Evolutionary conservation across 2,113 vertebrate genomes (phyloP).

Genomic region (Perca flavescens): DNA sequence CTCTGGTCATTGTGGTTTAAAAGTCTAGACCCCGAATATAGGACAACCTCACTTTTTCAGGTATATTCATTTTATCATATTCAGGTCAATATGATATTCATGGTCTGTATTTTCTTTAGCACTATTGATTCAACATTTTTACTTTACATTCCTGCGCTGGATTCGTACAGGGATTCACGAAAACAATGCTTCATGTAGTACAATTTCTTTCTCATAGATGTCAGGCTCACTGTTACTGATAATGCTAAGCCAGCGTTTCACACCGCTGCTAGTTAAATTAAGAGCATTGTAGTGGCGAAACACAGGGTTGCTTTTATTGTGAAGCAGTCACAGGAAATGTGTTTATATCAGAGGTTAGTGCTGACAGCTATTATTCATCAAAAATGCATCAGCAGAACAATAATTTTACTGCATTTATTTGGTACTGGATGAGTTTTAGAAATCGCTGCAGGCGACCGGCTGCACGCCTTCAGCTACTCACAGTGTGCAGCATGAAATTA

Average conservation of each 20-base stretch:
- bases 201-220: background rate
- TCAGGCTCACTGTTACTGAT: background rate
- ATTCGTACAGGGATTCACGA: background rate
- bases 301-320: background rate
- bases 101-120: background rate
- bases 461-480: background rate
- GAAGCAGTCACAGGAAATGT: background rate
- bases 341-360: background rate
- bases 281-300: background rate
- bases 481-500: background rate
- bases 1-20: too few relatives aligned
- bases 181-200: background rate
- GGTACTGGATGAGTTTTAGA: too few relatives aligned
- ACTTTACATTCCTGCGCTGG: background rate
- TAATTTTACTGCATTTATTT: too few relatives aligned
- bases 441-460: background rate
- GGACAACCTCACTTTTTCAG: too few relatives aligned
- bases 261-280: background rate
- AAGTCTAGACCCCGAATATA: too few relatives aligned
- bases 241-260: background rate
- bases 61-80: too few relatives aligned
- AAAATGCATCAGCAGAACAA: too few relatives aligned
- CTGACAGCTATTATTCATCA: background rate
- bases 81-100: too few relatives aligned
- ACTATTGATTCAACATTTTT: background rate